Conservation (phyloP, 2,888 invertebrate species). For the Acanthosepion esculentum region DNA sequence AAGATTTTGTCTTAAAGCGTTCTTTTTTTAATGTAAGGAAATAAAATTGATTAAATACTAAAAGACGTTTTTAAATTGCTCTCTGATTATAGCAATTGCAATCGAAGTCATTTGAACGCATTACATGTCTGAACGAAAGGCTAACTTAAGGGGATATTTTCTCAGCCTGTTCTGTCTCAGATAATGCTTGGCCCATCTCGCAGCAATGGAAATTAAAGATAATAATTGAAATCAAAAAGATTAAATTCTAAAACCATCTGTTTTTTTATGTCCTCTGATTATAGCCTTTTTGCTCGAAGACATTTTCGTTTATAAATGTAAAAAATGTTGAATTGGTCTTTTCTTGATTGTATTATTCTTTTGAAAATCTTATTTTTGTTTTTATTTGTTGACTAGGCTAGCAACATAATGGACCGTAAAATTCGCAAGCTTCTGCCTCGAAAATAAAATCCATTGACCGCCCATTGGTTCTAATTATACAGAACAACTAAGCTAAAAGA, state of each 20-base stretch:
- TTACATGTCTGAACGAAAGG: neutral
- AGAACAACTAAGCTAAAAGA: too few relatives aligned
- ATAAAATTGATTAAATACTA: neutral
- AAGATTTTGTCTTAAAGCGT: neutral
- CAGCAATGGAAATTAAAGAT: neutral
- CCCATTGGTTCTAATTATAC: too few relatives aligned
- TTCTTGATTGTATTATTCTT: neutral
- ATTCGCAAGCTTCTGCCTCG: neutral
- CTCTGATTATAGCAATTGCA: neutral
- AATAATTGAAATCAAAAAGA: neutral
- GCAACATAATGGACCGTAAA: conserved; percentile 33
- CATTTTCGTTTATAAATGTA: neutral
- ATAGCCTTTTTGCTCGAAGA: neutral
- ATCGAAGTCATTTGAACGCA: neutral
- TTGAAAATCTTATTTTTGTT: neutral
- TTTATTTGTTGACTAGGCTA: neutral
- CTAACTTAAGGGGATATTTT: neutral
- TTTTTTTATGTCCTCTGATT: neutral
- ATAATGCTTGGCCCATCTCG: too few relatives aligned
- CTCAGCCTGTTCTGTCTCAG: too few relatives aligned
- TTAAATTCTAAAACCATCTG: neutral
- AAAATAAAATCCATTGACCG: too few relatives aligned
- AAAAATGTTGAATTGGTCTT: neutral
- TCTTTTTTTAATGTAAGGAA: neutral
- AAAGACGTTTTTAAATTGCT: neutral